These are phyloP conservation scores for Melitaea athalia DNA, from an alignment of 2,888 invertebrate species.

Conservation along the genomic window DNA sequence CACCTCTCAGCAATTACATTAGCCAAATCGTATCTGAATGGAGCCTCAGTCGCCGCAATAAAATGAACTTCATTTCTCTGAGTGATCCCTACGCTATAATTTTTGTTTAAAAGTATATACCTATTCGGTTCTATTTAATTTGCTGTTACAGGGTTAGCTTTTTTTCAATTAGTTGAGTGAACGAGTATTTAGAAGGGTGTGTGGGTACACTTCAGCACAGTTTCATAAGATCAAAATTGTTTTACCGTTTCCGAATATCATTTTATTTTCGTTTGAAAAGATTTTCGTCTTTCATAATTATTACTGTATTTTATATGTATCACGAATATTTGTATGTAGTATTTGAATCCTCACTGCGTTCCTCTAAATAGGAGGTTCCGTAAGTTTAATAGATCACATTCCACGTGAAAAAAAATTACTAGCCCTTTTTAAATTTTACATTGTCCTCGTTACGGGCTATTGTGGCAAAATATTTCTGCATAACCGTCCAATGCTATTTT, in stretches of 20 bases:
- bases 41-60: slow-evolving; percentile 62
- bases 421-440: no score
- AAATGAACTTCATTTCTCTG: slow-evolving; percentile 70
- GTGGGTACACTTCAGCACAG: background rate
- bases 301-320: background rate
- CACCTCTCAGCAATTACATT: slow-evolving; percentile 70
- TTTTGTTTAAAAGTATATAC: slow-evolving; percentile 25
- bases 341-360: no score
- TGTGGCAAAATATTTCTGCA: no score
- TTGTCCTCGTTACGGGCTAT: no score
- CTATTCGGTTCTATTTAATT: slow-evolving; percentile 27
- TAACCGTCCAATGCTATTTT: no score
- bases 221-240: background rate
- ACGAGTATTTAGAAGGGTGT: background rate
- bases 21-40: slow-evolving; percentile 71
- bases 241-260: background rate
- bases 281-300: background rate
- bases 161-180: slow-evolving; percentile 20
- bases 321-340: no score
- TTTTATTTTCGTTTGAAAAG: background rate
- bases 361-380: no score
- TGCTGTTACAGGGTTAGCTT: slow-evolving; percentile 10
- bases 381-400: no score
- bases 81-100: slow-evolving; percentile 49
- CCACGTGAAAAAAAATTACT: no score